Evolutionary conservation across 2,797 vertebrate species (phyloP), one percentile per base, ranked within the genome.

Genomic region (Hybognathus amarus): DNA sequence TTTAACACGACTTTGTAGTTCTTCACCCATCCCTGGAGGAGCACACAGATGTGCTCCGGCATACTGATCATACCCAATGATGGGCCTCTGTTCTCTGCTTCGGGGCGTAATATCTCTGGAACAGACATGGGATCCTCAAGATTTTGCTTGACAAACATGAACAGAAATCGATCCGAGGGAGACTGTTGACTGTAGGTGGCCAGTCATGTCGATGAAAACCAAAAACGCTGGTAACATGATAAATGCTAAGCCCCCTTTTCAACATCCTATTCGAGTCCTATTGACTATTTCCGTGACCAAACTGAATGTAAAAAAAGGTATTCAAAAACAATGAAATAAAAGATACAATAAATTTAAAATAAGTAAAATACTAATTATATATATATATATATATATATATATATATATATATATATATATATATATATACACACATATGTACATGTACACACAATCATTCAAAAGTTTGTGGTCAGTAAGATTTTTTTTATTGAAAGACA

Each of bases 1-100:
- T 91, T 89, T 87, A 91, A 84, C 89, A 90, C 85, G 83, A 89
- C 91, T 92, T 93, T 91, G 90, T 90, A 92, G 90, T 91, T 90
- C 84, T 86, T 87, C 4, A 54, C 79, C 70, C 83, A 80, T 73
- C 86, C 89, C 85, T 79, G 87, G 88, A 88, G 87, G 87, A 86
- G 85, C 79, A 77, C 84, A 88, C 87, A 90, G 88, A 88, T 88
- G 85, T 85, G 77, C 87, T 52, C 45, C 64, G 6, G 82, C 88
- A 88, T 87, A 73, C 90, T 89, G 87, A 90, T 92, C 91, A 91
- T 54, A 83, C 81, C 80, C 87, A 87, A 91, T 90, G 90, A 90
- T 77, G 24, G 83, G 83, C 61, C 84, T 86, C 88, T 91, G 90
- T 90, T 40, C 81, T 90, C 90, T 90, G 81, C 80, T n/a, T 83